Evolutionary conservation across 1,140 invertebrate genomes (phyloP).

Genomic region (Diachasmimorpha longicaudata): DNA sequence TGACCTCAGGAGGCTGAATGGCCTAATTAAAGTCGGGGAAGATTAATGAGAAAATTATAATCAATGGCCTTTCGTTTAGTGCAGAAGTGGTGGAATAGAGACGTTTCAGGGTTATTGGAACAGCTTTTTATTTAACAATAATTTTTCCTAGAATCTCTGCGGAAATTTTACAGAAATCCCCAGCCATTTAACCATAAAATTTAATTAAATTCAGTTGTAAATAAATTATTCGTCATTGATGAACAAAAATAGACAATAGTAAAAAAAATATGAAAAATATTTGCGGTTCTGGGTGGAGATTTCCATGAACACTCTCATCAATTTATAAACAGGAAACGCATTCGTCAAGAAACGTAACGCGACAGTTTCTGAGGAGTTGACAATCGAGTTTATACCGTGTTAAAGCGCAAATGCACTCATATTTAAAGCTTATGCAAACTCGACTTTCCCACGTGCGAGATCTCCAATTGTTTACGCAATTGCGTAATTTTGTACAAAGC

Average conservation of each 20-base stretch:
- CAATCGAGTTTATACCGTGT: neutral
- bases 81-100: neutral
- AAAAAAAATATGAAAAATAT: too few species aligned
- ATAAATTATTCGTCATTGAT: too few species aligned
- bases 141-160: too few species aligned
- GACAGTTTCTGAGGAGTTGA: neutral
- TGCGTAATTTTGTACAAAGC: neutral
- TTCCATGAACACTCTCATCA: neutral
- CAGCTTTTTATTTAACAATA: too few species aligned
- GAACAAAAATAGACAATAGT: too few species aligned
- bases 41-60: neutral
- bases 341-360: neutral
- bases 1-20: neutral
- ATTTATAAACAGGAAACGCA: neutral
- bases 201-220: too few species aligned
- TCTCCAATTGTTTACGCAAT: neutral
- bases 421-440: neutral
- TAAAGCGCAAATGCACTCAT: neutral
- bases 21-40: neutral
- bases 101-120: neutral
- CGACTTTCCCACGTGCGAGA: neutral
- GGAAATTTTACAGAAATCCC: too few species aligned
- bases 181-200: too few species aligned
- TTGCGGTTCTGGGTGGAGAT: too few species aligned
- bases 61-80: neutral